These are phyloP conservation scores for Zaprionus taronus DNA, from an alignment of 1,140 invertebrate species.

Conservation along the genomic window DNA sequence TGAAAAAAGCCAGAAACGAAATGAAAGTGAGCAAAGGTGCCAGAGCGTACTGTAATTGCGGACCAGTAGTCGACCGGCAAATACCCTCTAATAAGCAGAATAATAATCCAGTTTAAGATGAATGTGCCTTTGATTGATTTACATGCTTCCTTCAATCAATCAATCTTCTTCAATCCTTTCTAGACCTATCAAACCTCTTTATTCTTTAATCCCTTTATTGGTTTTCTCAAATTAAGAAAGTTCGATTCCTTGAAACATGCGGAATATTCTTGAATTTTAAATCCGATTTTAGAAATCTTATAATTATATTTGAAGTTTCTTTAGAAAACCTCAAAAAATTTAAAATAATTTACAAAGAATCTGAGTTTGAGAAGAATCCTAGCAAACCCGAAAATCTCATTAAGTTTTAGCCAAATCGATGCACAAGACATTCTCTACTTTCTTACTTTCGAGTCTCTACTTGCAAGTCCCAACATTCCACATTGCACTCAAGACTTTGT, in stretches of 20 bases:
- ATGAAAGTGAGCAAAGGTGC: constrained; percentile 25
- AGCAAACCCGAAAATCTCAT: neutral
- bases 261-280: too few relatives aligned
- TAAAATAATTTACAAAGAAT: neutral
- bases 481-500: neutral
- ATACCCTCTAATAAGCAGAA: neutral
- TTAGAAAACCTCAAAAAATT: neutral
- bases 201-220: neutral
- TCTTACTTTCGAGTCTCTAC: neutral
- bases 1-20: constrained; percentile 47
- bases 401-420: neutral
- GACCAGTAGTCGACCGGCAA: neutral
- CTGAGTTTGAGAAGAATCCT: neutral
- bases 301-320: too few relatives aligned
- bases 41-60: neutral
- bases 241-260: too few relatives aligned
- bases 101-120: neutral
- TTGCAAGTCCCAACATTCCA: neutral
- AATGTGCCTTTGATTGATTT: too few relatives aligned
- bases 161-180: too few relatives aligned
- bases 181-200: neutral
- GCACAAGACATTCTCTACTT: neutral
- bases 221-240: neutral
- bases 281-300: too few relatives aligned
- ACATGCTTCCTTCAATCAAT: too few relatives aligned